Evolutionary conservation across 1,140 invertebrate species (phyloP), one percentile per base, ranked within the genome.

Genomic region (Drosophila athabasca): DNA sequence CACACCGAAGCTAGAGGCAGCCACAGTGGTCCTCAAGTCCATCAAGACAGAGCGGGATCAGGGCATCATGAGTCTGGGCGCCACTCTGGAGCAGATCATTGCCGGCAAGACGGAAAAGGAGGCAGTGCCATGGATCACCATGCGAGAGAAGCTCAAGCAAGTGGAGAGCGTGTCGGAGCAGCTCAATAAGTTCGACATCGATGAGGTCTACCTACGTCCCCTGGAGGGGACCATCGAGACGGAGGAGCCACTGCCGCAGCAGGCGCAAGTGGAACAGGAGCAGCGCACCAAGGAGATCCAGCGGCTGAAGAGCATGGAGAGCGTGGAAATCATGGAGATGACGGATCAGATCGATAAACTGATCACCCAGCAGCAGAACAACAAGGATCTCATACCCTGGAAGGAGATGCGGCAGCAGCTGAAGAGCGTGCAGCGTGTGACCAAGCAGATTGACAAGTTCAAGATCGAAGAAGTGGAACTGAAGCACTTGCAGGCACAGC

Each of bases 71-170:
- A 91, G 87, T 39, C 58, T 91, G 13, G 82, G 78, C 1, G 76
- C 62, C 2, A 85, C 90, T 15, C 85, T 89, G 6, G 87, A 91
- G 53, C 74, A 91, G 57, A 91, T 91, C 8, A 91, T 84, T 31
- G 81, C 77, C 3, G 88, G 87, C 1, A 91, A 90, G 45, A 88
- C 87, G 6, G 90, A 87, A 49, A 90, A 91, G 50, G 90, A 91
- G 48, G 90, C 87, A 6, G 82, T 91, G 24, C 90, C 90, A 26
- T 91, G 90, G 90, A 85, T 91, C n/a, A 88, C 73, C n/a, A 91
- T 91, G 90, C 78, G 85, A 1, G 90, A 91, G 1, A 91, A 91
- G 46, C 62, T 91, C 0, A 90, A 90, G 66, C 66, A 79, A 17
- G 90, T 91, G 8, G 84, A 91, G 45, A 76, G 70, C 45, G 84